These are phyloP conservation scores for Drosophila peninsularis DNA, from an alignment of 2,888 invertebrate genomes.

Conservation along the genomic window DNA sequence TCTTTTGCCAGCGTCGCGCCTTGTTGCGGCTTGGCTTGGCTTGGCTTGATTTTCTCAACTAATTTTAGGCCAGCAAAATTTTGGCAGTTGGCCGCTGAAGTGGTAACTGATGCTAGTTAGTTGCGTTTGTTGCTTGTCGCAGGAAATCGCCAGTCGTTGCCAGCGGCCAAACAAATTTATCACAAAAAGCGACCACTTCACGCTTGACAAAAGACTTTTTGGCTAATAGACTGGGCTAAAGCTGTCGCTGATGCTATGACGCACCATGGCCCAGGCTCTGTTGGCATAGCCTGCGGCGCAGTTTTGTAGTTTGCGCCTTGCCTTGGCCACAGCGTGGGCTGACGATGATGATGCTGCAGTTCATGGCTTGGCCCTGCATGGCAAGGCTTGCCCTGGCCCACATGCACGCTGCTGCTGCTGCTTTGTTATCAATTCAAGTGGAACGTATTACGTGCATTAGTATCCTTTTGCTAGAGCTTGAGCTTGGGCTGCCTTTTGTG, in stretches of 20 bases:
- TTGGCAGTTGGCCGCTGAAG: conserved; percentile 48
- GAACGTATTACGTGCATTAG: conserved; percentile 81
- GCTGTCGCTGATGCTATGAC: conserved; percentile 17
- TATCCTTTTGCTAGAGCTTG: conserved; percentile 59
- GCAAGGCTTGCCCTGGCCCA: conserved; percentile 40
- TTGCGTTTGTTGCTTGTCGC: conserved; percentile 11
- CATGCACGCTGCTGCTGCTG: conserved; percentile 33
- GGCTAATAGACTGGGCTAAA: conserved; percentile 49
- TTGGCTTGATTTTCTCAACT: conserved; percentile 29
- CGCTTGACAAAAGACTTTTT: conserved; percentile 53
- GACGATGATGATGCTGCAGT: conserved; percentile 36
- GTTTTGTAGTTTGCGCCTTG: conserved; percentile 12
- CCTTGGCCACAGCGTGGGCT: conserved; percentile 35
- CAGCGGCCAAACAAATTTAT: conserved; percentile 53
- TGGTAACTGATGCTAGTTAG: conserved; percentile 15
- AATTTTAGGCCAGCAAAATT: conserved; percentile 53
- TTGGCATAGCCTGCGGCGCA: conserved; percentile 7
- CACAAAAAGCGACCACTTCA: conserved; percentile 29
- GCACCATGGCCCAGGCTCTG: conserved; percentile 35
- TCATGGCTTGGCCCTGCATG: conserved; percentile 30
- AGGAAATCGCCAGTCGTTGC: conserved; percentile 69
- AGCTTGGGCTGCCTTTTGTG: conserved; percentile 33
- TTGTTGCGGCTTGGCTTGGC: too few species aligned
- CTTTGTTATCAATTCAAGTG: conserved; percentile 75
- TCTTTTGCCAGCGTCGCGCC: conserved; percentile 54